Evolutionary conservation across 2,888 invertebrate species (phyloP), one percentile per base, ranked within the genome.

Genomic region (Melipona beecheii): DNA sequence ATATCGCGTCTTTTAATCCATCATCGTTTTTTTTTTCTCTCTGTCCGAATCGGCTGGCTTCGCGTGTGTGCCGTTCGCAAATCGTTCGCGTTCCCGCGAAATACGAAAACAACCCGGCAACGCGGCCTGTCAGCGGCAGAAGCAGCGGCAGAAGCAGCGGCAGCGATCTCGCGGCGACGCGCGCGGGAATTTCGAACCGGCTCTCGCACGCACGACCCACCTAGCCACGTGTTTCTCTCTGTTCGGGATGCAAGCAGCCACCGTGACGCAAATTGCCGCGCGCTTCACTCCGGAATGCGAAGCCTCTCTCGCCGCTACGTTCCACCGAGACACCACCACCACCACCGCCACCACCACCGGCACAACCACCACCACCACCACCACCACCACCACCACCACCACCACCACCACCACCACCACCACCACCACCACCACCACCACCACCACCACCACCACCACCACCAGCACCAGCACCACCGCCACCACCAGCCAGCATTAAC

Each of bases 131-230:
- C 66, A 36, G 43, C 49, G n/a, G 5, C 56, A 43, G 43, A 9
- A 65, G 62, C 65, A 36, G 43, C 49, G n/a, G 5, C 56, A 43
- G 43, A 9, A 65, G 62, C 65, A 43, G 43, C 43, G 70, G 62
- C 65, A 64, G 66, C 60, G 66, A 81, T 75, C 54, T 56, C 70
- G 76, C 43, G 52, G 75, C 43, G 71, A 71, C 56, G 69, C 52
- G 68, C 65, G 86, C 87, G 87, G 87, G 86, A 87, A 75, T 83
- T 87, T 86, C 71, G 60, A 87, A 86, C 64, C 64, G 43, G 74
- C 36, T 75, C 64, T 72, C 68, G 52, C 84, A 73, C 75, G 76
- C 71, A 75, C 81, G 81, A 75, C 70, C 83, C 75, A 83, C 83
- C 83, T 81, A 83, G 75, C 76, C 85, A 84, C 85, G 85, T 84